Evolutionary conservation across 2,888 invertebrate species (phyloP).

Genomic region (Norana najaformis): DNA sequence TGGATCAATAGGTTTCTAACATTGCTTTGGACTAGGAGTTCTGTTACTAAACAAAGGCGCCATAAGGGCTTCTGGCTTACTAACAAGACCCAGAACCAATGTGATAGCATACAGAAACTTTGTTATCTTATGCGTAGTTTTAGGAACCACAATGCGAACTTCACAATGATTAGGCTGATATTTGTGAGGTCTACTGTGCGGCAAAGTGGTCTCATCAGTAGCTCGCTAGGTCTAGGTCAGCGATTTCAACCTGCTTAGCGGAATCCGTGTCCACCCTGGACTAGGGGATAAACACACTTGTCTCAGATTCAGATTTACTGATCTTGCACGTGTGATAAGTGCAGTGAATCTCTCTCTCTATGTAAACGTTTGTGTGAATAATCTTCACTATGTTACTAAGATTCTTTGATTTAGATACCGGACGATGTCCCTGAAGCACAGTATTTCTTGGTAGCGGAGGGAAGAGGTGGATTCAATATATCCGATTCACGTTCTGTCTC

Average conservation of each 20-base stretch:
- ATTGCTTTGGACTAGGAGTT: background rate
- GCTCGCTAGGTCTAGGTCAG: background rate
- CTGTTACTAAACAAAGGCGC: background rate
- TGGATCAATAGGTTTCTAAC: background rate
- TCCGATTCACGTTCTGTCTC: background rate
- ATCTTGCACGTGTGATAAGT: background rate
- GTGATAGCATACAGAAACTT: too few species aligned
- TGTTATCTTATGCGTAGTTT: too few species aligned
- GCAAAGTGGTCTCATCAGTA: background rate
- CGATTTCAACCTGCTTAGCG: background rate
- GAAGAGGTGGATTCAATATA: slow-evolving; percentile 41
- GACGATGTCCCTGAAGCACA: background rate
- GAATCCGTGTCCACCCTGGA: background rate
- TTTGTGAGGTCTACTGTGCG: background rate
- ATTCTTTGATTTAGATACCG: background rate
- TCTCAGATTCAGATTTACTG: background rate
- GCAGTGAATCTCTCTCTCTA: too few species aligned
- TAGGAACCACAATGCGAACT: too few species aligned
- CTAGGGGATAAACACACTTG: too few species aligned
- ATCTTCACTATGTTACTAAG: background rate
- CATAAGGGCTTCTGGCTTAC: too few species aligned
- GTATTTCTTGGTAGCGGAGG: slow-evolving; percentile 34
- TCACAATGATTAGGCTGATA: background rate
- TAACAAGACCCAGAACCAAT: too few species aligned
- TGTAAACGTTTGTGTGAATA: background rate